Evolutionary conservation across 1,140 invertebrate species (phyloP), one percentile per base, ranked within the genome.

Genomic region (Saccostrea cuccullata): DNA sequence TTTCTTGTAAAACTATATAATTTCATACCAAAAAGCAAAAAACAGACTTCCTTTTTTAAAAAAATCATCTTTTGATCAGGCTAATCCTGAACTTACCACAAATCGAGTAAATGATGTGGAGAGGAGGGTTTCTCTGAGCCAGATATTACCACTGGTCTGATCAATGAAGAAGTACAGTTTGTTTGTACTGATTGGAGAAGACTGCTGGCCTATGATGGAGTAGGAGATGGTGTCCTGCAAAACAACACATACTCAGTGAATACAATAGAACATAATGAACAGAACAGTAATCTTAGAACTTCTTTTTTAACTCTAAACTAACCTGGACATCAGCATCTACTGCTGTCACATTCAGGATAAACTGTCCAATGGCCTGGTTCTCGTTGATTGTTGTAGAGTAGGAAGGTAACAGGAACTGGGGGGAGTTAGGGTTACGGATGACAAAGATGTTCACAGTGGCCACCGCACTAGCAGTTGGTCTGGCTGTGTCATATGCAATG

Each of bases 381-480:
- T 98, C 98, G 3, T 97, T 97, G 9, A 98, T 97, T 55, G 95
- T 96, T 1, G 97, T 96, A 92, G 97, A 96, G 90, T 98, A 98
- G 2, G 96, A 94, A 0, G 96, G 95, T 88, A 97, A 96, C 88
- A 95, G 96, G 94, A 98, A 99, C n/a, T 97, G 73, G 0, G 98
- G 98, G 55, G 97, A 95, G 94, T 98, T 98, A 93, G 97, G 95
- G 93, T 99, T 98, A 55, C 96, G 94, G 56, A 97, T 96, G 89
- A 96, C 94, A 1, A 60, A 89, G 67, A 99, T 96, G 0, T 97
- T 97, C 0, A 98, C 97, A 2, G 97, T 98, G 0, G 98, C 97
- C 0, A 98, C 98, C 0, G 98, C 97, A 56, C 98, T 95, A n/a
- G 97, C 96, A n/a, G 97, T 96, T 95, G 98, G 97, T 0, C 97